Base-by-base conservation (phyloP, 2,113 vertebrate genomes). In the Nannobrachium achirus region DNA sequence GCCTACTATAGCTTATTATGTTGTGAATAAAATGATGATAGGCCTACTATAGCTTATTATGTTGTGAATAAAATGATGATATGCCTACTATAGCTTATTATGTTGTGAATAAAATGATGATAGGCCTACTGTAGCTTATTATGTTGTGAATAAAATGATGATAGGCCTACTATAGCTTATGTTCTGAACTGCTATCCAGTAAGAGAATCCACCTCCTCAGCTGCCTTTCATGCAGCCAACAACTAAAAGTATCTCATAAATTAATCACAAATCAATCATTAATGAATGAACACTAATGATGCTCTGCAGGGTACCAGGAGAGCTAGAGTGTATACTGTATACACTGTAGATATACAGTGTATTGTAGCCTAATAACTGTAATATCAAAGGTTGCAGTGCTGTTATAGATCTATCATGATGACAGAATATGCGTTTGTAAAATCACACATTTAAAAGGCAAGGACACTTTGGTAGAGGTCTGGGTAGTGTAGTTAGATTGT, bases 301-400 rank as follows among this genome's bases (percentile, higher is more conserved):
- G 40, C 3, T 63, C 33, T 52, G 33, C 10, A 13, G 16, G 20
- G 63, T 60, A 57, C 42, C n/a, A 60, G 61, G 44, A 44, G 8
- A 48, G 16, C 57, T 59, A n/a, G n/a, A n/a, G n/a, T n/a, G n/a
- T n/a, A n/a, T n/a, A n/a, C n/a, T n/a, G n/a, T n/a, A n/a, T n/a
- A n/a, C n/a, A n/a, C n/a, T n/a, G 38, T 50, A 70, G 71, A 77
- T 79, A 76, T 88, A 78, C 66, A 61, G 40, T 7, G 15, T 50
- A n/a, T 18, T n/a, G n/a, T n/a, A n/a, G n/a, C n/a, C n/a, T n/a
- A n/a, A n/a, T n/a, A 41, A 61, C 62, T 56, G 20, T 16, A 11
- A 66, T 49, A 72, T 45, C 44, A 53, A 68, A 56, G 52, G 40
- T 49, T 61, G 18, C 56, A 69, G 14, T n/a, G 20, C 61, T 8